Base-by-base conservation (phyloP, 2,113 vertebrate genomes). In the Gallinago jamesoni region DNA sequence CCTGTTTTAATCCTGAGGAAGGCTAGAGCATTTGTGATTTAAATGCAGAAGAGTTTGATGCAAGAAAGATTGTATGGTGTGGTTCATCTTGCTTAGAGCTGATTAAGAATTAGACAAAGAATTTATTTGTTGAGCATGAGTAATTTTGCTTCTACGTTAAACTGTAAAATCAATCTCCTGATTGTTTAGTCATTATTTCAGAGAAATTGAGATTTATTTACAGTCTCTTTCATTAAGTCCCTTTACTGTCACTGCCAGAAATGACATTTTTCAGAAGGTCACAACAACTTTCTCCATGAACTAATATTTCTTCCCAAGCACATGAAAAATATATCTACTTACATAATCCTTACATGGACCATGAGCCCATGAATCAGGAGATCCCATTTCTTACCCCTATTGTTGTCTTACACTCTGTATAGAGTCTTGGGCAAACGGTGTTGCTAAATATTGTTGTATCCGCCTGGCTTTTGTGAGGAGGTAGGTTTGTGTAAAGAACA, bases 81-180 rank as follows among this genome's bases (percentile, higher is more conserved):
- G 57, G 25, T 59, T 92, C 3, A 55, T 70, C 52, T 87, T 87
- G 47, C 47, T 52, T 67, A n/a, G 12, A 73, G 28, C 23, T 83
- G 50, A 90, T 89, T 70, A 83, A 92, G 68, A 88, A 74, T 77
- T 66, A 74, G 68, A 43, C 15, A 60, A 62, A 88, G 9, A 35
- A 82, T 78, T 81, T 87, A 55, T 52, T 63, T 90, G 79, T 90
- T 88, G 43, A 63, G 47, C 30, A 27, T 67, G 53, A 82, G 81
- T 60, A 7, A 52, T 75, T 91, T 89, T 72, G 43, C 87, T 89
- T 83, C 82, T 94, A 72, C 18, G 45, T n/a, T 56, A 37, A 87
- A 73, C n/a, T 84, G 25, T 50, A 83, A 93, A 83, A 96, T 91
- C 78, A 66, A 30, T 94, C 55, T 94, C 60, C 48, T 89, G 55